phyloP scores from a whole-genome alignment of 2,888 invertebrate species.

The Thereva unica region DNA sequence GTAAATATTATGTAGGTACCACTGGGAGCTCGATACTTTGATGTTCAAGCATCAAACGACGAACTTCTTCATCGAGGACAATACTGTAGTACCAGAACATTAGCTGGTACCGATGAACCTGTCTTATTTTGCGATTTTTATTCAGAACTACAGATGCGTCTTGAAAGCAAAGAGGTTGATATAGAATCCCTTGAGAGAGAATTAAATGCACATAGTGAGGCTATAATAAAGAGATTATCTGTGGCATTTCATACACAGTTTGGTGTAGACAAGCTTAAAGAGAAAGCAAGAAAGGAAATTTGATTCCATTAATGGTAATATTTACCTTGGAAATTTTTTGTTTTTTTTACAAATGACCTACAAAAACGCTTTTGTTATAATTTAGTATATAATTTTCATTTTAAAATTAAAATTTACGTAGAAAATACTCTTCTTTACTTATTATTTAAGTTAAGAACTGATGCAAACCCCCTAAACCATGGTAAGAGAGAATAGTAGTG shows the following conservation, averaged over 20 bases:
- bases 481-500: too few species aligned
- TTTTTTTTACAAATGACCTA: background rate
- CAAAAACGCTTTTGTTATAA: background rate
- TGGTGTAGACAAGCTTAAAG: conserved; percentile 47
- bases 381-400: too few species aligned
- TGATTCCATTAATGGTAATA: background rate
- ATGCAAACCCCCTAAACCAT: too few species aligned
- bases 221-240: conserved; percentile 52
- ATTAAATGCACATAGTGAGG: conserved; percentile 51
- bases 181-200: conserved; percentile 55
- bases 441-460: too few species aligned
- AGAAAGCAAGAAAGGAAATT: conserved; percentile 8
- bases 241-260: conserved; percentile 52
- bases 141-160: conserved; percentile 56
- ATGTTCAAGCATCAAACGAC: conserved; percentile 50
- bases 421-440: too few species aligned
- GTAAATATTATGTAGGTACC: conserved; percentile 47
- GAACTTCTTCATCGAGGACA: conserved; percentile 54
- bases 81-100: conserved; percentile 55
- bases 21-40: conserved; percentile 51
- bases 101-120: conserved; percentile 52
- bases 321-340: too few species aligned
- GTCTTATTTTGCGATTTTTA: conserved; percentile 57
- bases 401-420: too few species aligned
- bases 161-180: conserved; percentile 55